Conservation (phyloP, 53 echinoderm and acorn worm genomes). For the Hippasteria phrygiana region DNA sequence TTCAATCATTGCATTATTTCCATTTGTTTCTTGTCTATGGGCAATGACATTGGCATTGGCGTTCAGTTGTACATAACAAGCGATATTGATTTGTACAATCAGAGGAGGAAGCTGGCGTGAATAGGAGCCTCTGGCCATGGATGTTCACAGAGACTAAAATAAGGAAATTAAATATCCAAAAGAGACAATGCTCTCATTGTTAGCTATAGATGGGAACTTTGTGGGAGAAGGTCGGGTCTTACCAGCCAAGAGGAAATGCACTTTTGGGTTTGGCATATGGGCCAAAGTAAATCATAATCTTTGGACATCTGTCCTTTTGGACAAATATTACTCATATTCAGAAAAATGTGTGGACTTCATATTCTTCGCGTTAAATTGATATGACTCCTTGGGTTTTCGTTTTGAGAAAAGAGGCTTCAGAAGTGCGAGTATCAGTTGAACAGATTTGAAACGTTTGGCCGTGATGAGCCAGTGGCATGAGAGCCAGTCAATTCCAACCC, state of each 20-base stretch:
- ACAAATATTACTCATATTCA: too few species aligned
- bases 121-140: neutral
- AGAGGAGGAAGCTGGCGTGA: neutral
- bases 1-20: neutral
- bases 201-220: neutral
- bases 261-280: slow-evolving; percentile 15
- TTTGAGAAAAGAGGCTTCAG: too few species aligned
- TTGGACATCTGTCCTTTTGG: too few species aligned
- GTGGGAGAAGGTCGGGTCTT: neutral
- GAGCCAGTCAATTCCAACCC: too few species aligned
- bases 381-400: too few species aligned
- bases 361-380: too few species aligned
- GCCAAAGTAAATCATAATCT: neutral
- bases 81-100: neutral
- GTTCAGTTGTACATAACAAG: neutral
- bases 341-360: too few species aligned
- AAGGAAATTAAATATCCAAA: slow-evolving; percentile 28
- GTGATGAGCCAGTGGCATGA: too few species aligned
- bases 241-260: slow-evolving; percentile 1
- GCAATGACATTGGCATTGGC: neutral
- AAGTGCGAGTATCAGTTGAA: too few species aligned
- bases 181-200: neutral
- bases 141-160: neutral
- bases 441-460: too few species aligned
- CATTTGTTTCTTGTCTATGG: neutral